Evolutionary conservation across 2,797 vertebrate species (phyloP), one percentile per base, ranked within the genome.

Genomic region (Odontamblyopus lacepedii): DNA sequence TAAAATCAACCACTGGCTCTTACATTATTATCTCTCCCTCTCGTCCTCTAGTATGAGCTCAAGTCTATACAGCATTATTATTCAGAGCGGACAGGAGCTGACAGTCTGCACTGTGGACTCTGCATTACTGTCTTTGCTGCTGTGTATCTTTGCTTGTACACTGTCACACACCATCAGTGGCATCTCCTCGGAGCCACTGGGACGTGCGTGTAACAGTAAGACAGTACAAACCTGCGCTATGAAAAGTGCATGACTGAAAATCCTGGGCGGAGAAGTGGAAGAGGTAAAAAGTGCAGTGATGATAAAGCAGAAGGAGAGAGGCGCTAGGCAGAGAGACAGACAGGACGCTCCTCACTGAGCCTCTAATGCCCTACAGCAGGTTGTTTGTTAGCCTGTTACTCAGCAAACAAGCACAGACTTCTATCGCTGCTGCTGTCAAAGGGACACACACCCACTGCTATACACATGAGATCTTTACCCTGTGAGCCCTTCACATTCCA

Each of bases 301-400:
- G 60, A 82, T 0, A 71, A 60, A 75, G 53, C 69, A 23, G 65
- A 32, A 29, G 41, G 57, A 71, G 4, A 76, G 63, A 77, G 26
- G 61, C 59, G 38, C 38, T 4, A 30, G 19, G n/a, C 55, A 57
- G 70, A 44, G 18, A 70, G 56, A 63, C 13, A 67, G 60, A 69
- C 59, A 71, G 41, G 78, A 41, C 76, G 72, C 48, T 27, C n/a
- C 82, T 73, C 60, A 19, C 70, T 56, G 30, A 55, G 71, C 82
- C 51, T 78, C 74, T 63, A 69, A 87, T 87, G 78, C 76, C 81
- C 79, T 78, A 59, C 75, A 91, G 84, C 86, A 89, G 83, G 81
- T 83, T 88, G 90, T 92, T 89, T 91, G 84, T 91, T 88, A 87
- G 80, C 68, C 77, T 78, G 85, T 89, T 90, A 87, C 84, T 74